Conservation (phyloP, 2,113 vertebrate genomes). For the Channa argus region DNA sequence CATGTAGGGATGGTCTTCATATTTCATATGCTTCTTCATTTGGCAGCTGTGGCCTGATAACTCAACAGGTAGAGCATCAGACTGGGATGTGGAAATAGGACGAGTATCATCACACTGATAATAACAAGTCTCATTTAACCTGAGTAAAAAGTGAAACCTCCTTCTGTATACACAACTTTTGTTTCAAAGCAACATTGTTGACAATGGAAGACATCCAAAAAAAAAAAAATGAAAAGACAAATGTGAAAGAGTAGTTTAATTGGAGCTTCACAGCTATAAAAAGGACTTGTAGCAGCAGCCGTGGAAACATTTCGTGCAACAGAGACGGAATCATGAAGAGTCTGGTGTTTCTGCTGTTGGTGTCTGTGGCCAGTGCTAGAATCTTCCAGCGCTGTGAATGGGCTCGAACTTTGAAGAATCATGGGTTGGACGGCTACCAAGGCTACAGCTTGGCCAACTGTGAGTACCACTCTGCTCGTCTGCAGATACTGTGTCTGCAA, state of each 20-base stretch:
- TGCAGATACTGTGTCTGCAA: too few relatives aligned
- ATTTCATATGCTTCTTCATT: too few relatives aligned
- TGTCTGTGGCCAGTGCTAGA: constrained; percentile 6
- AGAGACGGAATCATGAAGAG: constrained; percentile 32
- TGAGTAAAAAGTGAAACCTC: too few relatives aligned
- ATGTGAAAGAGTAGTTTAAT: not conserved
- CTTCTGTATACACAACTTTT: too few relatives aligned
- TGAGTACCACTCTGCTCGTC: constrained; percentile 51
- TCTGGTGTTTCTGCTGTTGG: constrained; percentile 51
- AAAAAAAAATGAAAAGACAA: too few relatives aligned
- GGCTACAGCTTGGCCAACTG: constrained; percentile 56
- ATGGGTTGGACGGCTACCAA: constrained; percentile 31
- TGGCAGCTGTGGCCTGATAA: too few relatives aligned
- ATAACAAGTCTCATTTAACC: not conserved
- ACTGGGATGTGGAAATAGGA: too few relatives aligned
- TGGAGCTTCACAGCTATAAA: not conserved
- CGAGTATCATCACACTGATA: too few relatives aligned
- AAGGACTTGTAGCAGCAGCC: not conserved
- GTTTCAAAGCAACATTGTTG: too few relatives aligned
- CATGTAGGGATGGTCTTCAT: too few relatives aligned
- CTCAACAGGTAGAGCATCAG: too few relatives aligned
- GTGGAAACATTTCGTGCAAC: not conserved
- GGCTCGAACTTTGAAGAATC: constrained; percentile 23
- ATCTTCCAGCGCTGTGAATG: constrained; percentile 46
- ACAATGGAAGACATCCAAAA: too few relatives aligned